Evolutionary conservation across 2,113 vertebrate genomes (phyloP).

Genomic region (Siniperca knerii): DNA sequence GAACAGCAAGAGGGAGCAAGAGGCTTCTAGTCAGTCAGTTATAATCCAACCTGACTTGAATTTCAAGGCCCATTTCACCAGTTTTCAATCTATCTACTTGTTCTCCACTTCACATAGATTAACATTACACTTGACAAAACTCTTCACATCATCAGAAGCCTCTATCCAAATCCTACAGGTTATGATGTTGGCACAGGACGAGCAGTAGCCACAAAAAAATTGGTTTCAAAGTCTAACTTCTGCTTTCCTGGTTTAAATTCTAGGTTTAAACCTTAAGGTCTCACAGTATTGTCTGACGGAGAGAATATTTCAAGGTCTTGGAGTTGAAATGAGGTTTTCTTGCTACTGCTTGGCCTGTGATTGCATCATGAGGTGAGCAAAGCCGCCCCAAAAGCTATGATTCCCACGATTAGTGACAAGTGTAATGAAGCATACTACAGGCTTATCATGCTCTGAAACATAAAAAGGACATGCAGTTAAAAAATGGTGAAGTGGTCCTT

Average conservation of each 20-base stretch:
- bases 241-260: not conserved
- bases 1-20: not conserved
- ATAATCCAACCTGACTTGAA: conserved; percentile 5
- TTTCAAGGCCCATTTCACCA: not conserved
- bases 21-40: not conserved
- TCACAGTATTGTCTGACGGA: not conserved
- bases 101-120: not conserved
- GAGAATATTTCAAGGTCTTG: conserved; percentile 18
- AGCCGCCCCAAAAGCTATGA: conserved; percentile 6
- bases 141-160: not conserved
- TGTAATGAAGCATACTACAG: conserved; percentile 2
- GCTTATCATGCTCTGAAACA: not conserved
- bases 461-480: not conserved
- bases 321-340: conserved; percentile 31
- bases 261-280: conserved; percentile 24
- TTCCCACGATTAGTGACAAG: conserved; percentile 35
- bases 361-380: conserved; percentile 59
- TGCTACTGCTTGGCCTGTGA: conserved; percentile 28
- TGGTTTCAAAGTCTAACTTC: not conserved
- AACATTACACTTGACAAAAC: not conserved
- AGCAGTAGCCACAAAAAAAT: not conserved
- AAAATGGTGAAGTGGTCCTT: not conserved
- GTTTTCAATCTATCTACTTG: not conserved
- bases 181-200: not conserved
- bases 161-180: not conserved